Evolutionary conservation across 2,113 vertebrate genomes (phyloP), one percentile per base, ranked within the genome.

Genomic region (Chrysochloris asiatica): DNA sequence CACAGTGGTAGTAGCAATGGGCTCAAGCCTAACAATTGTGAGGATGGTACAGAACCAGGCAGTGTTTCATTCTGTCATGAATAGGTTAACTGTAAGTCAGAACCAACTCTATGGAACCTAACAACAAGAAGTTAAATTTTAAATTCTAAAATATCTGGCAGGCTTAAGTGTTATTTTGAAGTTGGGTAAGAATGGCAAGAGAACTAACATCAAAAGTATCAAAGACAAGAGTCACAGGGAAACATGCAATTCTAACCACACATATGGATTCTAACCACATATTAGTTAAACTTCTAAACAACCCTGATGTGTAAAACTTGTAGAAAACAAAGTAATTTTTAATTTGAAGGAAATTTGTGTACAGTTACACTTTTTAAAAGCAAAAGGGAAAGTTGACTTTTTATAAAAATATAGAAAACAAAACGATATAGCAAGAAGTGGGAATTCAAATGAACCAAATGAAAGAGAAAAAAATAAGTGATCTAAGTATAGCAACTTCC

Each of bases 361-460:
- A 83, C 69, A 78, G 28, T 73, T 77, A 48, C 47, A 50, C 22
- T 85, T 90, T 84, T 87, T 78, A 63, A 94, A 93, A 95, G 54
- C 75, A 61, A 87, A 83, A 28, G 43, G 67, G 10, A 63, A 73
- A 81, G n/a, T 84, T 83, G 72, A 54, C 45, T 54, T 94, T 88
- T 93, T 86, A 88, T 26, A 88, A 85, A 87, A 79, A 69, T 71
- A 67, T 79, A 56, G 88, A 86, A 91, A 36, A 95, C 92, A 93
- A 86, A 9, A 52, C 92, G 43, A 85, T 28, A 67, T 90, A 93
- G 84, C n/a, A 91, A 78, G 84, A 86, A 80, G 48, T 45, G 85
- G 79, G 73, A 84, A 95, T 95, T 84, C 92, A 33, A 91, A 67
- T 72, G 78, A 80, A 76, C 36, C 65, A 61, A 72, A 19, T 85